These are phyloP conservation scores for Montipora efflorescens DNA, from an alignment of 64 coral and sea anemone genomes.

Conservation along the genomic window DNA sequence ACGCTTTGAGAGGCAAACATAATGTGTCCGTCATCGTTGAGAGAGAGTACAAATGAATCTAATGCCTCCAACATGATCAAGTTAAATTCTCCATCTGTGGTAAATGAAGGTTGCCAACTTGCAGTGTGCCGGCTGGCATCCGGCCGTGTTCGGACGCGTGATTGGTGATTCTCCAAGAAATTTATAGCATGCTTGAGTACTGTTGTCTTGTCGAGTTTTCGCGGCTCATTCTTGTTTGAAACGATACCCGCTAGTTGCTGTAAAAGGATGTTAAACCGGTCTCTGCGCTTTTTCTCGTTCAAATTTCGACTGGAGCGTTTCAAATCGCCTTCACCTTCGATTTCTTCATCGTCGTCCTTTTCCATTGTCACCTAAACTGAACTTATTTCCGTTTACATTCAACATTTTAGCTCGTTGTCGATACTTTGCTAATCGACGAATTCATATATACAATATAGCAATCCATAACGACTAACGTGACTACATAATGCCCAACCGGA, in stretches of 20 bases:
- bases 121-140: neutral
- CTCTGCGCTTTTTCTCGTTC: constrained; percentile 71
- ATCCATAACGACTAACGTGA: neutral
- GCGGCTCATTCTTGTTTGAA: neutral
- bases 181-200: constrained; percentile 51
- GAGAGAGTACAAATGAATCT: constrained; percentile 20
- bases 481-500: neutral
- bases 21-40: constrained; percentile 44
- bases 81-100: constrained; percentile 42
- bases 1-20: constrained; percentile 56
- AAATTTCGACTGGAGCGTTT: constrained; percentile 63
- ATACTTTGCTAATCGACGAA: neutral
- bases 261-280: constrained; percentile 67
- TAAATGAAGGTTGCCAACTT: constrained; percentile 48
- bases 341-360: constrained; percentile 13
- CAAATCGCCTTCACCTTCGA: constrained; percentile 2
- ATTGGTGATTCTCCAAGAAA: constrained; percentile 44
- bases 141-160: neutral
- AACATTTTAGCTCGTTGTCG: neutral
- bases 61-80: constrained; percentile 46
- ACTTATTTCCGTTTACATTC: neutral
- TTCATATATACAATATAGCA: neutral
- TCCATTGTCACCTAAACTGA: neutral
- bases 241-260: constrained; percentile 37
- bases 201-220: constrained; percentile 54